These are phyloP conservation scores for Microctonus brassicae DNA, from an alignment of 2,888 invertebrate genomes.

Conservation along the genomic window DNA sequence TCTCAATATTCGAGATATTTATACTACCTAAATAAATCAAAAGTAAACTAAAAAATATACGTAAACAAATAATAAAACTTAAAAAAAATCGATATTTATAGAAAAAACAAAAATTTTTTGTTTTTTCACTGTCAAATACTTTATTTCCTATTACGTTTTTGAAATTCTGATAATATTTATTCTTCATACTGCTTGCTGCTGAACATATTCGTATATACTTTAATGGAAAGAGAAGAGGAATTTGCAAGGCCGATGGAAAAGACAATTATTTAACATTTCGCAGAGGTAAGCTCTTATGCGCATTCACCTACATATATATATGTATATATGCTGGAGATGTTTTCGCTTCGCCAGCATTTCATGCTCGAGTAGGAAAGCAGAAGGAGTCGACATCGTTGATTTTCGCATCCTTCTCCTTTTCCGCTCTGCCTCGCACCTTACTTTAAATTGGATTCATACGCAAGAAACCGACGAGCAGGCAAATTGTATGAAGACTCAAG, in stretches of 20 bases:
- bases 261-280: constrained; percentile 57
- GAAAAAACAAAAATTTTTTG: no score
- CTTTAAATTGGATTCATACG: constrained; percentile 58
- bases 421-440: constrained; percentile 47
- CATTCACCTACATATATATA: background rate
- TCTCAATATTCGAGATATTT: no score
- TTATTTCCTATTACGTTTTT: no score
- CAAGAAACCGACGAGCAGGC: constrained; percentile 49
- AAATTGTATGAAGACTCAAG: constrained; percentile 54
- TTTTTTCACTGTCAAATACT: no score
- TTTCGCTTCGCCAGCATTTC: constrained; percentile 54
- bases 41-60: no score
- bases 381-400: constrained; percentile 29
- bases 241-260: constrained; percentile 40
- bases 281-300: constrained; percentile 40
- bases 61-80: no score
- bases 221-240: background rate
- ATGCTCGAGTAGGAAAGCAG: constrained; percentile 29
- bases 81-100: no score
- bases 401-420: constrained; percentile 45
- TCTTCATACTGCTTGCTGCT: no score
- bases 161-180: background rate
- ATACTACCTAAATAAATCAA: no score
- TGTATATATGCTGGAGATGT: constrained; percentile 38
- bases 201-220: background rate